phyloP scores from a whole-genome alignment of 1,140 invertebrate genomes.

The Carcinoscorpius rotundicauda region DNA sequence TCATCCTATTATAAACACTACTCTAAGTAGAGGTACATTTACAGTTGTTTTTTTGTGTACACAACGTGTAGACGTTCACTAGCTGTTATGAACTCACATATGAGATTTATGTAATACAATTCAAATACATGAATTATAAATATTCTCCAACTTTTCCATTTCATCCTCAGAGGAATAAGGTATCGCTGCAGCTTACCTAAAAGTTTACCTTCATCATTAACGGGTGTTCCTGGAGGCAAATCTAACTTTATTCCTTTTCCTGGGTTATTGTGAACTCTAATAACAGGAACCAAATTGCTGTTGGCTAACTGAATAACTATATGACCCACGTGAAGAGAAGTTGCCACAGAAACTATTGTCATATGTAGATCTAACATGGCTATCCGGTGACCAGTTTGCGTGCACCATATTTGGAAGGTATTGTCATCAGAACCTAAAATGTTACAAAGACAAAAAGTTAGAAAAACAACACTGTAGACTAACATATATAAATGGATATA shows the following conservation, averaged over 20 bases:
- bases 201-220: conserved; percentile 21
- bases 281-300: conserved; percentile 22
- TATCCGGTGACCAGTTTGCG: conserved; percentile 19
- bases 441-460: too few relatives aligned
- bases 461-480: conserved; percentile 30
- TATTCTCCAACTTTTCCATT: too few relatives aligned
- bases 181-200: conserved; percentile 6
- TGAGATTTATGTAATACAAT: too few relatives aligned
- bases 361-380: conserved; percentile 25
- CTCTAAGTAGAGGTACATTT: too few relatives aligned
- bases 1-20: too few relatives aligned
- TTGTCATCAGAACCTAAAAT: conserved; percentile 59
- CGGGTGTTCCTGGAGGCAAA: conserved; percentile 20
- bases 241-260: conserved; percentile 23
- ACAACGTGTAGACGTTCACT: too few relatives aligned
- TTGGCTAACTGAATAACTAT: conserved; percentile 24
- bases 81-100: too few relatives aligned
- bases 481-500: not conserved
- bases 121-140: too few relatives aligned
- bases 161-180: too few relatives aligned
- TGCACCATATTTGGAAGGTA: conserved; percentile 56
- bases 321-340: conserved; percentile 22
- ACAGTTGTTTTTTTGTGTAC: too few relatives aligned
- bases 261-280: conserved; percentile 26
- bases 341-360: conserved; percentile 16